These are phyloP conservation scores for Apteryx mantelli DNA, from an alignment of 2,113 vertebrate genomes.

Conservation along the genomic window DNA sequence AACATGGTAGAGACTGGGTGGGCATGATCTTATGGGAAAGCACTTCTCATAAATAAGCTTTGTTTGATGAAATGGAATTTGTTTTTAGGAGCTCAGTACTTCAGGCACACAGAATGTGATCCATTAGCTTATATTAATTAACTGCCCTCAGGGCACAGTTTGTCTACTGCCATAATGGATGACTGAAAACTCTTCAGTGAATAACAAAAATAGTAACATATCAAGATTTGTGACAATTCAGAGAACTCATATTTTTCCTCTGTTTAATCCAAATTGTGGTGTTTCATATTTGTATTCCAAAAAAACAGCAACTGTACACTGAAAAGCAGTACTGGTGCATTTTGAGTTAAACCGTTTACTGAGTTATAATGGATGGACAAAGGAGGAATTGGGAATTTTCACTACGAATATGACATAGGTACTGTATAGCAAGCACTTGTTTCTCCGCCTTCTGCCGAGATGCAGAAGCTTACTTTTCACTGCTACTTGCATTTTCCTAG, in stretches of 20 bases:
- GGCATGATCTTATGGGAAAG: neutral
- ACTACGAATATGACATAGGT: neutral
- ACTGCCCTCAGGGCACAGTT: neutral
- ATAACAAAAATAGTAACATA: neutral
- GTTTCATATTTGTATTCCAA: neutral
- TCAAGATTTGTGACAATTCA: neutral
- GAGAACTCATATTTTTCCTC: neutral
- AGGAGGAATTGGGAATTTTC: neutral
- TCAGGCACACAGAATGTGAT: neutral
- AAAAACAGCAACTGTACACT: neutral
- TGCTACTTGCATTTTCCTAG: neutral
- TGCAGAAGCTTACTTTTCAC: neutral
- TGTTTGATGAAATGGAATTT: neutral
- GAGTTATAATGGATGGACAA: neutral
- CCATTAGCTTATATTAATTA: neutral
- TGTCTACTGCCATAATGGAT: neutral
- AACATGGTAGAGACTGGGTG: neutral
- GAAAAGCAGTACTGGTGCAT: neutral
- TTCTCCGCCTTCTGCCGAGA: neutral
- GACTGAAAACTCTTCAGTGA: slow-evolving; percentile 9
- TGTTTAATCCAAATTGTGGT: neutral
- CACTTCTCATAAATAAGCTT: neutral
- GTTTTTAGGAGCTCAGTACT: neutral
- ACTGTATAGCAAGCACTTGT: neutral
- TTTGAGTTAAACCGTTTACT: neutral